Conservation (phyloP, 2,797 vertebrate species). For the Gallinago nigripennis region DNA sequence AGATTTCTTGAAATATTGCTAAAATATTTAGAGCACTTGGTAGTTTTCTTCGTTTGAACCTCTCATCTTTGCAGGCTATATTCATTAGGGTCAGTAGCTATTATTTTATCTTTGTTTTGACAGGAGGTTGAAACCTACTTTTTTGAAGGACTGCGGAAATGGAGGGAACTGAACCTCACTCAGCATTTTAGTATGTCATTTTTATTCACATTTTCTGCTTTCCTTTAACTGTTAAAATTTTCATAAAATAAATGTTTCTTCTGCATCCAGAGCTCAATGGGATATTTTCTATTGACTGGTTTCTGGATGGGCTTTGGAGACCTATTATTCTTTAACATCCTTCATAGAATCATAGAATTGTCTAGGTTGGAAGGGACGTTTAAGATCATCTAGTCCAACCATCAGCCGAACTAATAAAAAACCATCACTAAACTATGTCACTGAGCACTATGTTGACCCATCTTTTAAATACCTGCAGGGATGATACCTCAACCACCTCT, state of each 20-base stretch:
- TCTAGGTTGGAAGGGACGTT: too few relatives aligned
- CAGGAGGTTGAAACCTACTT: slow-evolving; percentile 98
- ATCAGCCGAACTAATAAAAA: too few relatives aligned
- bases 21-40: background rate
- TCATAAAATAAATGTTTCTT: background rate
- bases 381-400: too few relatives aligned
- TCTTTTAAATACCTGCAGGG: too few relatives aligned
- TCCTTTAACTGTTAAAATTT: background rate
- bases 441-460: too few relatives aligned
- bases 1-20: background rate
- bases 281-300: background rate
- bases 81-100: slow-evolving; percentile 6
- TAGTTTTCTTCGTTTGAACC: background rate
- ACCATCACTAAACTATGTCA: too few relatives aligned
- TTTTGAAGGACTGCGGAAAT: slow-evolving; percentile 92
- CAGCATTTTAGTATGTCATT: slow-evolving; percentile 87
- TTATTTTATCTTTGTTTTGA: slow-evolving; percentile 17
- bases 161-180: slow-evolving; percentile 95
- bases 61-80: background rate
- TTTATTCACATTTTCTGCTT: background rate
- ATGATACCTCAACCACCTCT: too few relatives aligned
- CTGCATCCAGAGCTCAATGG: background rate
- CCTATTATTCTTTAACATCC: background rate
- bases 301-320: background rate
- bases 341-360: background rate